phyloP scores from a whole-genome alignment of 64 coral and sea anemone species.

The Montipora foliosa region DNA sequence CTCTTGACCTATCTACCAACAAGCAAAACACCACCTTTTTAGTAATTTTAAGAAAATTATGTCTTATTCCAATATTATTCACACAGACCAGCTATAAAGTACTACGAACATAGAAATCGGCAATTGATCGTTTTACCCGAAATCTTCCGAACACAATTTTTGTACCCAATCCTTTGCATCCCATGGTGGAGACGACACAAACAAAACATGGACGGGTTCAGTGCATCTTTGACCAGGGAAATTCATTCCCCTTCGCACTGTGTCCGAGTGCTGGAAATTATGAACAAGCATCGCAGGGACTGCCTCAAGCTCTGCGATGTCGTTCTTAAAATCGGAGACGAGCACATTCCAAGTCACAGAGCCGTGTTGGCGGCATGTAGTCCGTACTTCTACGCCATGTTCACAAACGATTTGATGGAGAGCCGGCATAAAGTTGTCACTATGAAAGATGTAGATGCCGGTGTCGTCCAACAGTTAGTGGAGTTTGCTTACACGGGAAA shows the following conservation, averaged over 20 bases:
- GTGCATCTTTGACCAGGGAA: slow-evolving; percentile 3
- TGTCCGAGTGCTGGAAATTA: slow-evolving; percentile 75
- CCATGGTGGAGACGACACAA: not conserved
- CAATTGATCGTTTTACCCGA: not conserved
- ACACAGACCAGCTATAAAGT: no score
- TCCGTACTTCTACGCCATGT: slow-evolving; percentile 98
- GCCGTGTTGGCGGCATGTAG: slow-evolving; percentile 95
- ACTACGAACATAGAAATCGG: no score
- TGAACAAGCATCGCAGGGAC: slow-evolving; percentile 96
- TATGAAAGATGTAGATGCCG: slow-evolving; percentile 94
- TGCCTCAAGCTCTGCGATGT: slow-evolving; percentile 97
- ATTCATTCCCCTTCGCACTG: slow-evolving; percentile 64
- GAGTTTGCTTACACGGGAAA: slow-evolving; percentile 97
- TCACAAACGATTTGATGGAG: slow-evolving; percentile 90
- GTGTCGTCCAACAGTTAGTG: slow-evolving; percentile 81
- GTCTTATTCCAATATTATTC: no score
- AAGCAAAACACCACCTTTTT: no score
- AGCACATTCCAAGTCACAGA: slow-evolving; percentile 82
- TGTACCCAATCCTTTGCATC: not conserved
- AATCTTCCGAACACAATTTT: not conserved
- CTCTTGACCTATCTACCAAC: no score
- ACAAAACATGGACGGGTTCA: not conserved
- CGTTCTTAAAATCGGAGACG: slow-evolving; percentile 89
- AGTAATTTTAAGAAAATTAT: no score
- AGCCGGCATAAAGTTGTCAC: slow-evolving; percentile 92